Conservation (phyloP, 1,140 invertebrate genomes). For the Dysdera silvatica region DNA sequence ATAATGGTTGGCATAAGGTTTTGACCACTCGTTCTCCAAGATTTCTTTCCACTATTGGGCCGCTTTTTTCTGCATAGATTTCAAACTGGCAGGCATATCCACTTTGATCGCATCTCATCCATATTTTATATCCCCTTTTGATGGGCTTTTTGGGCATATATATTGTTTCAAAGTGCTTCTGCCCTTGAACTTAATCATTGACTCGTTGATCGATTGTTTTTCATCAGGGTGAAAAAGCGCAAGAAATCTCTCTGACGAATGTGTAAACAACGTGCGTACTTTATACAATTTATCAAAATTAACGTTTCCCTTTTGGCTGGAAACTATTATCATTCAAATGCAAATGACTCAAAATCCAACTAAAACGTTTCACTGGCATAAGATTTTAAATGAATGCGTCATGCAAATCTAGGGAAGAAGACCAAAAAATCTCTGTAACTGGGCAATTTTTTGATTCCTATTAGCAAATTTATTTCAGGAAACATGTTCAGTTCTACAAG, state of each 20-base stretch:
- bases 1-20: background rate
- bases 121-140: background rate
- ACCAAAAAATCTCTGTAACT: conserved; percentile 8
- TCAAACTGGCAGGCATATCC: conserved; percentile 1
- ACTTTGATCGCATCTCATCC: background rate
- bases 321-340: conserved; percentile 12
- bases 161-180: background rate
- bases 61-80: background rate
- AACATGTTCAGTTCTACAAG: background rate
- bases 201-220: background rate
- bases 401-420: background rate
- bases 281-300: background rate
- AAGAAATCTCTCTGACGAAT: background rate
- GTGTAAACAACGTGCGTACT: background rate
- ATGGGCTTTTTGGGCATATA: background rate
- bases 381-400: background rate
- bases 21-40: background rate
- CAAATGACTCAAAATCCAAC: conserved; percentile 1
- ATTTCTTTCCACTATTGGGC: background rate
- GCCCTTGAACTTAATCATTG: background rate
- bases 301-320: background rate
- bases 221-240: background rate
- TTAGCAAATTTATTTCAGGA: conserved; percentile 1
- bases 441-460: background rate
- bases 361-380: background rate